phyloP scores from a whole-genome alignment of 2,113 vertebrate genomes.

The Callipepla californica region DNA sequence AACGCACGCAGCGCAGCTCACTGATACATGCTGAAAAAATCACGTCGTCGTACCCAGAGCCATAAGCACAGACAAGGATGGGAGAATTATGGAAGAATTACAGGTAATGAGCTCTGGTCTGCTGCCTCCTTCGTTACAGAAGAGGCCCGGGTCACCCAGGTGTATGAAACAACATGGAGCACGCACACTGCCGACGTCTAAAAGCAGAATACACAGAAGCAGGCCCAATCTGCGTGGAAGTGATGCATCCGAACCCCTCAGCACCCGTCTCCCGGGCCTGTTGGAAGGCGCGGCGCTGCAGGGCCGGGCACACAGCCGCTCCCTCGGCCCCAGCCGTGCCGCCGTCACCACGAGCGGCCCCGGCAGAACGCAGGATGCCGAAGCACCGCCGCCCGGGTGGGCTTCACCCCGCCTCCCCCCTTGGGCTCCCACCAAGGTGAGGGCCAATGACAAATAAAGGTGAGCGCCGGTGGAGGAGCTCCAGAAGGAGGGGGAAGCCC shows the following conservation, averaged over 20 bases:
- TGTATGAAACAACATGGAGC: rapidly evolving
- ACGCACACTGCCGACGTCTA: rapidly evolving
- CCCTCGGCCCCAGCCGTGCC: too few species aligned
- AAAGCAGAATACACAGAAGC: not conserved
- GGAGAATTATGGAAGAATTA: not conserved
- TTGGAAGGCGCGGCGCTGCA: too few species aligned
- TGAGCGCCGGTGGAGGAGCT: not conserved
- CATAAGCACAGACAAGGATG: too few species aligned
- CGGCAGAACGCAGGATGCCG: too few species aligned
- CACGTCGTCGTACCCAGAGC: not conserved
- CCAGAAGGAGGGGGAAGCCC: not conserved
- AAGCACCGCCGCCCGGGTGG: not conserved
- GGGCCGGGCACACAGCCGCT: too few species aligned
- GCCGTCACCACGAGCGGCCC: too few species aligned
- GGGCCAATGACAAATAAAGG: constrained; percentile 33
- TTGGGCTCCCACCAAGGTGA: not conserved
- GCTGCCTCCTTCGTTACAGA: not conserved
- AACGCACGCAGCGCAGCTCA: rapidly evolving
- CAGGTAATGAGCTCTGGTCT: too few species aligned
- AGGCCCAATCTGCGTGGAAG: too few species aligned
- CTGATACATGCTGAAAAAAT: not conserved
- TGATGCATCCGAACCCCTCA: too few species aligned
- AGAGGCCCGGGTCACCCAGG: not conserved
- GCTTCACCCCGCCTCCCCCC: not conserved
- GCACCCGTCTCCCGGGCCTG: not conserved